Base-by-base conservation (phyloP, 2,888 invertebrate species). In the Orthosia gothica region DNA sequence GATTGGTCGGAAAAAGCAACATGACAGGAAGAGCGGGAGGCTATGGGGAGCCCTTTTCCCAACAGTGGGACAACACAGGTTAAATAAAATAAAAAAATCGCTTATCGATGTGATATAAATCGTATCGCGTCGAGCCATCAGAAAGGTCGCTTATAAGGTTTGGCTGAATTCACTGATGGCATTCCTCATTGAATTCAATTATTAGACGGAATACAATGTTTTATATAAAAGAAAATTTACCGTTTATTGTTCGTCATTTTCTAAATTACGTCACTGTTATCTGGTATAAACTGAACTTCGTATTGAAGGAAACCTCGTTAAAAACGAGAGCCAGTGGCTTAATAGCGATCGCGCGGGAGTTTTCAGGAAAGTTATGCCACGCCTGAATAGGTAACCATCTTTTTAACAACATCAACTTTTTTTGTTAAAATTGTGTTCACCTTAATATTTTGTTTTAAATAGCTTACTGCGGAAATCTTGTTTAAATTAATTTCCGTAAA, bases 131-230 rank as follows among this genome's bases (percentile, higher is more conserved):
- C 40, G 40, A 40, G 40, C 9, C 0, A 40, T 40, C 40, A 40
- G 40, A 9, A 40, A 40, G 9, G 40, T 40, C 40, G 0, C 9
- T 40, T 40, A 84, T 86, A 84, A 87, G 76, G 76, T 61, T 70
- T 63, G 64, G n/a, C 54, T 58, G 68, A 81, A 76, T 81, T 81
- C 74, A 79, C 72, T 80, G 78, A 61, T 80, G 74, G 54, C 70
- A 74, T 82, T 79, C 72, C 77, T 82, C 59, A 79, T 79, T 75
- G 58, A 77, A 62, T 62, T 20, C 45, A 32, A 54, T 75, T 81
- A 81, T 84, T 68, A 62, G 40, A 67, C 18, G 12, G 58, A 83
- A 54, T 32, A 76, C 76, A 76, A 57, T 77, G 83, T 77, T 79
- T 32, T 54, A 20, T 59, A 54, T 47, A 74, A 65, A 54, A 59